A percentile compares a stretch with the other conserved stretches of the same genome.
Conservation (phyloP, 2,113 vertebrate species). For the Alectura lathami region DNA sequence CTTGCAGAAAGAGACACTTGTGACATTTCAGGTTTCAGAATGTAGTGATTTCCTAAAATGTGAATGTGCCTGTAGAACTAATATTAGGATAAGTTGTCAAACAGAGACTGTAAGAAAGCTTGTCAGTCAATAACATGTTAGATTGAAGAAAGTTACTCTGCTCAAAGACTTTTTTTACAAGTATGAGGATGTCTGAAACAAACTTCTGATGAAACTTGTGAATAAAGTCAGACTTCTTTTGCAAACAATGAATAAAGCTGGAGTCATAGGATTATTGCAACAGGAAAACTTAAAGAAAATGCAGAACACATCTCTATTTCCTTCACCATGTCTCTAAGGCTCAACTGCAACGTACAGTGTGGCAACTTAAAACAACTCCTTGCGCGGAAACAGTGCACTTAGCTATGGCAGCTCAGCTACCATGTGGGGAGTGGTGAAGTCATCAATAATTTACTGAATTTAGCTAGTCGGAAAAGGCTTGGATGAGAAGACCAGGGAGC, state of each 20-base stretch:
- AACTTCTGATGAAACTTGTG: not conserved
- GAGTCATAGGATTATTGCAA: not conserved
- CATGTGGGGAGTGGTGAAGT: not conserved
- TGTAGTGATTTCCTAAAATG: slow-evolving; percentile 22
- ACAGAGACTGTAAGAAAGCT: not conserved
- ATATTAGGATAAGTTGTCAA: slow-evolving; percentile 28
- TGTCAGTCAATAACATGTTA: not conserved
- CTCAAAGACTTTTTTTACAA: not conserved
- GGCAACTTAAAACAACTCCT: not conserved
- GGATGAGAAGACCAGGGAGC: not conserved
- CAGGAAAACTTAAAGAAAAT: not conserved
- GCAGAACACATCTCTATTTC: not conserved
- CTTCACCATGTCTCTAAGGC: not conserved
- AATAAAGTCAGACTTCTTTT: not conserved
- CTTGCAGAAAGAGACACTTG: slow-evolving; percentile 6
- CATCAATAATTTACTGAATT: not conserved
- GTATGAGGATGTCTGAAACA: not conserved
- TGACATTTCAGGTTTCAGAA: slow-evolving; percentile 45
- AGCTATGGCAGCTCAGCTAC: not conserved
- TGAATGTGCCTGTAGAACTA: slow-evolving; percentile 26
- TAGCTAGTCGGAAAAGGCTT: not conserved
- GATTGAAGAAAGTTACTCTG: not conserved
- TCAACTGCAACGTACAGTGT: not conserved
- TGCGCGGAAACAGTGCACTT: not conserved
- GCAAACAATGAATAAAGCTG: not conserved